Percentiles rank a stretch among this genome's conserved stretches.
Conservation (phyloP, 2,888 invertebrate genomes). For the Andrena haemorrhoa region DNA sequence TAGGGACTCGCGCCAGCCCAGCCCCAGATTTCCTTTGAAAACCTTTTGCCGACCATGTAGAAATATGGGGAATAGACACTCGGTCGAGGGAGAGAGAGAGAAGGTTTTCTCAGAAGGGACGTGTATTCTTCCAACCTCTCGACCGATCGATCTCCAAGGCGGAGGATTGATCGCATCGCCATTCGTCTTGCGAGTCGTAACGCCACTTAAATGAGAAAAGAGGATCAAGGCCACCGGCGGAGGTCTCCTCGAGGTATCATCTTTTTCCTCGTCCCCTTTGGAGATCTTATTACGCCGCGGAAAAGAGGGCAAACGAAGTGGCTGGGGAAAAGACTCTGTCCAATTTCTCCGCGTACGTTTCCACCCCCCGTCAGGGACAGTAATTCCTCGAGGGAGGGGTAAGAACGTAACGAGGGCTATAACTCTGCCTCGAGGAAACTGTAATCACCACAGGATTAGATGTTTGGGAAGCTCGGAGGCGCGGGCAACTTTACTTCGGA, state of each 20-base stretch:
- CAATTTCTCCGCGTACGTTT: slow-evolving; percentile 35
- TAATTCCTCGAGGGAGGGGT: slow-evolving; percentile 18
- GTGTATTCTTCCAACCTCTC: slow-evolving; percentile 28
- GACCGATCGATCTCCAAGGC: slow-evolving; percentile 47
- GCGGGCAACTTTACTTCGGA: neutral
- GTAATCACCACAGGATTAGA: neutral
- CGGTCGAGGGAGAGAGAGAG: neutral
- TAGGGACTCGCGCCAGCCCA: neutral
- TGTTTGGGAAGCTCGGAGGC: neutral
- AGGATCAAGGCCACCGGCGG: slow-evolving; percentile 54
- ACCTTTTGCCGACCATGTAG: slow-evolving; percentile 12
- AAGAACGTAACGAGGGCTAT: slow-evolving; percentile 8
- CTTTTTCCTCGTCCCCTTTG: slow-evolving; percentile 28
- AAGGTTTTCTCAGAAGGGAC: slow-evolving; percentile 2
- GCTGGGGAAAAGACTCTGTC: slow-evolving; percentile 20
- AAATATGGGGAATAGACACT: slow-evolving; percentile 6
- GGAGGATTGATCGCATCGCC: slow-evolving; percentile 51
- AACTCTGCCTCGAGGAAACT: slow-evolving; percentile 3
- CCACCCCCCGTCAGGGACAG: slow-evolving; percentile 9
- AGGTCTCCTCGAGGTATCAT: slow-evolving; percentile 33
- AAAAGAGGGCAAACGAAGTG: slow-evolving; percentile 24
- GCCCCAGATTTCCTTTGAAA: neutral
- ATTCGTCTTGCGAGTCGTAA: slow-evolving; percentile 62
- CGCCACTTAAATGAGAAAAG: slow-evolving; percentile 61
- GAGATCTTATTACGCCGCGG: slow-evolving; percentile 36